phyloP scores from a whole-genome alignment of 2,797 vertebrate species.

The Carduelis carduelis region DNA sequence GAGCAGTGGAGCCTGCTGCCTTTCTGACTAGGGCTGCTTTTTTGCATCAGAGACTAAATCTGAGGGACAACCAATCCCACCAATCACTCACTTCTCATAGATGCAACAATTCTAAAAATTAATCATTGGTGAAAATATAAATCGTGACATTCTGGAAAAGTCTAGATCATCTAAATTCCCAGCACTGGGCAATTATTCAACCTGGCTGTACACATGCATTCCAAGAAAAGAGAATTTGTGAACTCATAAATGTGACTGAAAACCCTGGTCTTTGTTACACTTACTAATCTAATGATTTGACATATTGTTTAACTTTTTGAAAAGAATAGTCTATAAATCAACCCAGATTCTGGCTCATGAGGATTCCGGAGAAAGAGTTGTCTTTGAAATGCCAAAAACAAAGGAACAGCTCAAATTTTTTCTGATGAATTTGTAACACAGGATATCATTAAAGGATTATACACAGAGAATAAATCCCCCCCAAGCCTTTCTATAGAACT shows the following conservation, averaged over 20 bases:
- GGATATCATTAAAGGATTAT: constrained; percentile 20
- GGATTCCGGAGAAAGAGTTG: background rate
- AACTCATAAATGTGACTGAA: background rate
- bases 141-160: background rate
- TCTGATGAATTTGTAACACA: background rate
- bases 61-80: background rate
- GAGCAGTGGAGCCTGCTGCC: background rate
- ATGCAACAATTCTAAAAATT: background rate
- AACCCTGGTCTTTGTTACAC: background rate
- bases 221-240: background rate
- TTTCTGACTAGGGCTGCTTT: background rate
- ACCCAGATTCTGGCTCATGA: background rate
- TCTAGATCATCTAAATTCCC: background rate
- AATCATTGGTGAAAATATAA: background rate
- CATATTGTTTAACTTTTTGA: background rate
- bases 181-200: background rate
- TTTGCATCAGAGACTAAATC: background rate
- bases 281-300: background rate
- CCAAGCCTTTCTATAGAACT: background rate
- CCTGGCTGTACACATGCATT: background rate
- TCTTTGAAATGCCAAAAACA: constrained; percentile 13
- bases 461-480: background rate
- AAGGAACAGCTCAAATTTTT: background rate
- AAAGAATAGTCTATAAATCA: background rate
- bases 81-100: background rate